Base-by-base conservation (phyloP, 2,797 vertebrate species). In the Emydoidea blandingii region DNA sequence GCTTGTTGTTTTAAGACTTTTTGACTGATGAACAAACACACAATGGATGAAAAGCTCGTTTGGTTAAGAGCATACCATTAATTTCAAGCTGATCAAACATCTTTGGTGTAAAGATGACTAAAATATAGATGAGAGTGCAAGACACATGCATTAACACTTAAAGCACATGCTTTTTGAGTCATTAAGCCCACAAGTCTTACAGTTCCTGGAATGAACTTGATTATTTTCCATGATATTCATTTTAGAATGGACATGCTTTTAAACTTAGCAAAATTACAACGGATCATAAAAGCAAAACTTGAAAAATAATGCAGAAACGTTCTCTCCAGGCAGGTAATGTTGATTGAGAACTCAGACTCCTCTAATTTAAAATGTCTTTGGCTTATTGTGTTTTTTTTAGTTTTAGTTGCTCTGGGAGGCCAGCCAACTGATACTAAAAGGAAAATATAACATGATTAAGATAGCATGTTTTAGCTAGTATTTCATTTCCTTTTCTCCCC, bases 331-430 rank as follows among this genome's bases (percentile, higher is more conserved):
- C 4, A 12, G 5, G 74, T 91, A 79, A 8, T 91, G 44, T 47
- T 87, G 27, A 93, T 85, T 50, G 80, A 94, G 81, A 79, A 15
- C 80, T 96, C 93, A 95, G 81, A 88, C 78, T 86, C 50, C 81
- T 96, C 87, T 96, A 54, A 12, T 90, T 68, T 83, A 89, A 83
- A 87, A 52, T 94, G 76, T 23, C 82, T 59, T 96, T 93, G 87
- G 44, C 47, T 62, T 76, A 29, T 94, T 83, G 80, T 88, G 88
- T 84, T 95, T 88, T 93, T 94, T 44, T 44, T 44, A 44, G 87
- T 91, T 94, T 86, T 92, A 81, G 89, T 79, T 95, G 95, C 72
- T 88, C 95, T 97, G 95, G 95, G 96, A 97, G 82, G 53, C 79
- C 90, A 96, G 96, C 95, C 95, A 96, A 85, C n/a, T 50, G 44